phyloP scores from a whole-genome alignment of 1,140 invertebrate genomes.

The Diorhabda sublineata region DNA sequence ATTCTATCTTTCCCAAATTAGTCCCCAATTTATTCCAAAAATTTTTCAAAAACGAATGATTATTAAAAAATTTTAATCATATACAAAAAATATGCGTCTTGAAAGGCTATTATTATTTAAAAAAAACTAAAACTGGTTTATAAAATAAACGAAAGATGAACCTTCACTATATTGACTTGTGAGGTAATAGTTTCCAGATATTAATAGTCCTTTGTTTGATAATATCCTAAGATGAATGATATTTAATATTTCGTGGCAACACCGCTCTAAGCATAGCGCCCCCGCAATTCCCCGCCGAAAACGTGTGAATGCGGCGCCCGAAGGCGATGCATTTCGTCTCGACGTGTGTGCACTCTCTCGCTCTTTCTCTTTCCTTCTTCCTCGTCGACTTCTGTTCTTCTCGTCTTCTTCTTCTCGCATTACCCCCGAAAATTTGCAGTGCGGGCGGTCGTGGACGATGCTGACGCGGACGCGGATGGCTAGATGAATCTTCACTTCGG shows the following conservation, averaged over 20 bases:
- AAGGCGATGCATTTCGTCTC: constrained; percentile 18
- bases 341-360: constrained; percentile 5
- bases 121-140: no score
- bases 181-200: no score
- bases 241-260: background rate
- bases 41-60: no score
- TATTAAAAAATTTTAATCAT: no score
- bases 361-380: background rate
- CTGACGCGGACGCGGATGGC: constrained; percentile 4
- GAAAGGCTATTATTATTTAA: no score
- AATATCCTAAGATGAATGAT: background rate
- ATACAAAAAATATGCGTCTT: no score
- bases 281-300: constrained; percentile 17
- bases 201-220: background rate
- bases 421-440: constrained; percentile 16
- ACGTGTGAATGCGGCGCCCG: constrained; percentile 17
- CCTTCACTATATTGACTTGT: no score
- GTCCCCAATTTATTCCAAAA: no score
- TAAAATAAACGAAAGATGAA: no score
- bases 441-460: constrained; percentile 3
- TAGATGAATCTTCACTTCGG: background rate
- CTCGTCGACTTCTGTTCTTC: constrained; percentile 4
- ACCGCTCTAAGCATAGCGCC: constrained; percentile 10
- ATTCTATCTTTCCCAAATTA: no score
- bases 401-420: constrained; percentile 11